Evolutionary conservation across 1,140 invertebrate species (phyloP).

Genomic region (Aphelenchoides fujianensis): DNA sequence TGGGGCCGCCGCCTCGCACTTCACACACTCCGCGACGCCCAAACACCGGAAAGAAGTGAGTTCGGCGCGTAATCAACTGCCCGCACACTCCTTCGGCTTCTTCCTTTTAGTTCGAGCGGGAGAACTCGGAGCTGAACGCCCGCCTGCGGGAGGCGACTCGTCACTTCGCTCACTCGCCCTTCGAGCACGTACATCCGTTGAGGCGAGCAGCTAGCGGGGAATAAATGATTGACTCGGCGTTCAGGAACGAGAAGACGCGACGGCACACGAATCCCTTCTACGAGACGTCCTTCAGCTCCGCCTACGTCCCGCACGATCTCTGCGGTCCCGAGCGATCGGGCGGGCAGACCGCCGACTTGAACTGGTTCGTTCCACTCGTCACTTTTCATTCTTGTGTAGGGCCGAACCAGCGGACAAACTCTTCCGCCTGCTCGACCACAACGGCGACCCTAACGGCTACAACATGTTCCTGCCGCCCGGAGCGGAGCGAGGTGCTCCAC

Average conservation of each 20-base stretch:
- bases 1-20: neutral
- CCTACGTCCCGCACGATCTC: conserved; percentile 33
- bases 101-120: neutral
- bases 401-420: conserved; percentile 57
- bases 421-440: conserved; percentile 44
- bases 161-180: neutral
- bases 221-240: neutral
- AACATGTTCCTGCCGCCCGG: conserved; percentile 62
- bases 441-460: conserved; percentile 46
- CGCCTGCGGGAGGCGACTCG: neutral
- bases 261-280: conserved; percentile 30
- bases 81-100: neutral
- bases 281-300: conserved; percentile 33
- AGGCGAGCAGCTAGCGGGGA: neutral
- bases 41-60: conserved; percentile 3
- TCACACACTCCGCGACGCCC: neutral
- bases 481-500: conserved; percentile 43
- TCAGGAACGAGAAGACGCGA: conserved; percentile 15
- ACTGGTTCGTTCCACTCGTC: conserved; percentile 32
- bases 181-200: neutral
- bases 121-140: neutral
- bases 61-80: neutral
- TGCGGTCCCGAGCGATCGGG: conserved; percentile 39
- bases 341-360: conserved; percentile 31
- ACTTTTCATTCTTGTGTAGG: conserved; percentile 41